These are phyloP conservation scores for Conopomorpha cramerella DNA, from an alignment of 1,140 invertebrate genomes.

Conservation along the genomic window DNA sequence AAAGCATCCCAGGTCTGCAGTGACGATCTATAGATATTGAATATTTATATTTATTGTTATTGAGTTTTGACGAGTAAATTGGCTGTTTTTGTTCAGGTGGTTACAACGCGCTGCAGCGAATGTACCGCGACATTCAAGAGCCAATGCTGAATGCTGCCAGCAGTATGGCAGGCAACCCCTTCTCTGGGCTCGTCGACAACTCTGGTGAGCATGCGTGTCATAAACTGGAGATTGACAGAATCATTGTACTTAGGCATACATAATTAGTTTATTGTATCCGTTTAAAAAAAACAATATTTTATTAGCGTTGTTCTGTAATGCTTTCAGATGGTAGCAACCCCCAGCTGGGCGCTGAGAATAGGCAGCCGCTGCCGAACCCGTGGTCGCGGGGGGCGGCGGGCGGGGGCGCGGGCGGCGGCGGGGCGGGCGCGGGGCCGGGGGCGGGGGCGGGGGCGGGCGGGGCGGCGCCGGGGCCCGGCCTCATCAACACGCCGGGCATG, in stretches of 20 bases:
- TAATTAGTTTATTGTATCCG: too few species aligned
- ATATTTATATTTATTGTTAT: conserved; percentile 1
- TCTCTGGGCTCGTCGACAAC: conserved; percentile 80
- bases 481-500: conserved; percentile 82
- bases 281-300: too few species aligned
- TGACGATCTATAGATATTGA: conserved; percentile 1
- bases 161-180: conserved; percentile 85
- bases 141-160: conserved; percentile 97
- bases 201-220: too few species aligned
- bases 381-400: conserved; percentile 85
- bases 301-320: too few species aligned
- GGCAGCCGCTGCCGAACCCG: conserved; percentile 96
- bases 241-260: too few species aligned
- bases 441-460: conserved; percentile 28
- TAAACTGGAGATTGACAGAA: too few species aligned
- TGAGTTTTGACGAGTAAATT: too few species aligned
- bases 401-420: conserved; percentile 13
- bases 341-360: conserved; percentile 90
- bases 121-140: conserved; percentile 98
- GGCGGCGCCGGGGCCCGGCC: conserved; percentile 42
- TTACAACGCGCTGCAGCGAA: conserved; percentile 95
- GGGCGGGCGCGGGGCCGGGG: conserved; percentile 22
- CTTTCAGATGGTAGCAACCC: conserved; percentile 64
- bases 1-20: conserved; percentile 83
- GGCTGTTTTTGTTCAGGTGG: conserved; percentile 65